Evolutionary conservation across 2,888 invertebrate genomes (phyloP).

Genomic region (Sturmia bella): DNA sequence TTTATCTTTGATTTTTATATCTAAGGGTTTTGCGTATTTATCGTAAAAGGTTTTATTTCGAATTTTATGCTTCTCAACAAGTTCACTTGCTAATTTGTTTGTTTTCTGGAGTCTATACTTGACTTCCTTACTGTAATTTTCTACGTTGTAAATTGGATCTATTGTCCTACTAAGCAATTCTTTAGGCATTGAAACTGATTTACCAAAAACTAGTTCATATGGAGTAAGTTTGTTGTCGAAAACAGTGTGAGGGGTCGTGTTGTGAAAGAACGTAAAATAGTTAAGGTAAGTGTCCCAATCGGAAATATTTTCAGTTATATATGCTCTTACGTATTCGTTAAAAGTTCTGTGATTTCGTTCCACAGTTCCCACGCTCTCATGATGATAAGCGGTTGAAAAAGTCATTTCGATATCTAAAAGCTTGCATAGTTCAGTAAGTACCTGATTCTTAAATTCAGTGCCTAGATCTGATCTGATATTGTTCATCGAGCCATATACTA

Average conservation of each 20-base stretch:
- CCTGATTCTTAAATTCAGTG: not conserved
- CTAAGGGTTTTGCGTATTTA: not conserved
- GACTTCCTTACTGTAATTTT: not conserved
- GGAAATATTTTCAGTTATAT: not conserved
- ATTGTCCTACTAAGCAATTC: not conserved
- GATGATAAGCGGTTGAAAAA: too few relatives aligned
- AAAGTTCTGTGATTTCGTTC: too few relatives aligned
- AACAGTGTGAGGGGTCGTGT: not conserved
- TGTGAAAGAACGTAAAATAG: not conserved
- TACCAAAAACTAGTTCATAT: not conserved
- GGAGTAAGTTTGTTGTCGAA: not conserved
- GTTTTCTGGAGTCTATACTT: not conserved
- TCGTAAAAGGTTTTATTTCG: conserved; percentile 8
- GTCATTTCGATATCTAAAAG: not conserved
- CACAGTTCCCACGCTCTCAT: too few relatives aligned
- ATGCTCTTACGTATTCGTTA: too few relatives aligned
- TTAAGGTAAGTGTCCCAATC: not conserved
- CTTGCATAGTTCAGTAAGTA: too few relatives aligned
- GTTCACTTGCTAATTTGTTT: not conserved
- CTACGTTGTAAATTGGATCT: too few relatives aligned
- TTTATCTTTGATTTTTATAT: not conserved
- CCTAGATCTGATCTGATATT: too few relatives aligned
- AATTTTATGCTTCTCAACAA: conserved; percentile 3
- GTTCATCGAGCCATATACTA: too few relatives aligned
- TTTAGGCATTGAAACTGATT: not conserved